Evolutionary conservation across 1,140 invertebrate species (phyloP).

Genomic region (Zaprionus ornatus): DNA sequence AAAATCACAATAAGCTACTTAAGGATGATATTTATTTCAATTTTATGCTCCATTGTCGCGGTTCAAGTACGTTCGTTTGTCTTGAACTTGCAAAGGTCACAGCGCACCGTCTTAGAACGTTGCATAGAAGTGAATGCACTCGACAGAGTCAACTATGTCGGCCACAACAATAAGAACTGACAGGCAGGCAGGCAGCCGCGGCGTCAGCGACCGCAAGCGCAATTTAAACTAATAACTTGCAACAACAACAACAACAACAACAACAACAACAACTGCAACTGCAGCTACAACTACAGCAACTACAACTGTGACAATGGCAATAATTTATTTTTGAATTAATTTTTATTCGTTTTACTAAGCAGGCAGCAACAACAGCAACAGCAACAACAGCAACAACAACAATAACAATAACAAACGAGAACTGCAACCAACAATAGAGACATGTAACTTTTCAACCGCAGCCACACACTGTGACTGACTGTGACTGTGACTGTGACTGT

Average conservation of each 20-base stretch:
- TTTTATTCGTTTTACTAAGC: constrained; percentile 71
- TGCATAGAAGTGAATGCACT: constrained; percentile 74
- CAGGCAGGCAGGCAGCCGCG: constrained; percentile 25
- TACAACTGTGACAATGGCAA: constrained; percentile 72
- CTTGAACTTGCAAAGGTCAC: constrained; percentile 74
- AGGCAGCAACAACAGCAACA: constrained; percentile 42
- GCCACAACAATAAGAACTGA: constrained; percentile 62
- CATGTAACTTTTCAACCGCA: background rate
- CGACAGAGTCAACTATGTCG: constrained; percentile 40
- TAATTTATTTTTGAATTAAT: constrained; percentile 80
- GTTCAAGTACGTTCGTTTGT: constrained; percentile 74
- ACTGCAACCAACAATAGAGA: constrained; percentile 7
- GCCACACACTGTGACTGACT: constrained; percentile 26
- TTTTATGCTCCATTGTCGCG: background rate
- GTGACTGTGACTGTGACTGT: constrained; percentile 58
- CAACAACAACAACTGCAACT: constrained; percentile 12
- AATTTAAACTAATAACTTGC: constrained; percentile 78
- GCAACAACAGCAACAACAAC: constrained; percentile 40
- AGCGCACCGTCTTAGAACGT: constrained; percentile 8
- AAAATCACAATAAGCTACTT: background rate
- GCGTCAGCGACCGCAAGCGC: constrained; percentile 57
- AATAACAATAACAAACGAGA: constrained; percentile 27
- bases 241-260: constrained; percentile 41
- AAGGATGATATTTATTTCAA: constrained; percentile 12
- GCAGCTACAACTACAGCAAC: constrained; percentile 15